Evolutionary conservation across 2,888 invertebrate species (phyloP).

Genomic region (Campoplex capitator): DNA sequence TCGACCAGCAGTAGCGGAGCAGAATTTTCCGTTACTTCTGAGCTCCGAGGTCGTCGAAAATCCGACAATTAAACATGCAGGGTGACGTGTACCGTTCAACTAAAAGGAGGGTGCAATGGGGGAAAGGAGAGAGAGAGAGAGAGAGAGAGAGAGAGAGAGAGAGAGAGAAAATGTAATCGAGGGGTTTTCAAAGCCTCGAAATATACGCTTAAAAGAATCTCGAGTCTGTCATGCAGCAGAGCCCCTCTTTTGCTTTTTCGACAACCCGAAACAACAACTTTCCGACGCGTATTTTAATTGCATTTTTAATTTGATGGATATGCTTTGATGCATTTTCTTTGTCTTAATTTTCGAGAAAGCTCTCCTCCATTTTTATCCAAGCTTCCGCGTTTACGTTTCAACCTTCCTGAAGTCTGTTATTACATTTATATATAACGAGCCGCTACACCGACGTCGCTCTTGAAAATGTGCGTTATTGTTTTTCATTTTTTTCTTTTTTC

Average conservation of each 20-base stretch:
- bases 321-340: slow-evolving; percentile 80
- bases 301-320: slow-evolving; percentile 84
- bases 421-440: background rate
- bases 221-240: slow-evolving; percentile 54
- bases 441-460: no score
- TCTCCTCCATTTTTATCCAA: slow-evolving; percentile 42
- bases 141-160: no score
- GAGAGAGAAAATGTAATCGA: slow-evolving; percentile 67
- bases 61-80: slow-evolving; percentile 53
- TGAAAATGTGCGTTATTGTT: background rate
- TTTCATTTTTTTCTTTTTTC: background rate
- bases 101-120: slow-evolving; percentile 36
- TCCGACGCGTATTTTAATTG: slow-evolving; percentile 83
- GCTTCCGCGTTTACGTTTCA: slow-evolving; percentile 62
- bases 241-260: slow-evolving; percentile 75
- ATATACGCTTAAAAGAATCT: slow-evolving; percentile 42
- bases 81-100: slow-evolving; percentile 1
- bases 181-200: slow-evolving; percentile 51
- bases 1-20: slow-evolving; percentile 20
- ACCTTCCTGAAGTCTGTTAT: background rate
- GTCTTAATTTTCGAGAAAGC: slow-evolving; percentile 58
- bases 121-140: slow-evolving; percentile 62
- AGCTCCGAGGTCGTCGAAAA: slow-evolving; percentile 27
- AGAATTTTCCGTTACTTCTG: slow-evolving; percentile 18
- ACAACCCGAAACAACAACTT: slow-evolving; percentile 75